A percentile compares a stretch with the other conserved stretches of the same genome.
These are phyloP conservation scores for Garra rufa DNA, from an alignment of 2,113 vertebrate genomes.

Conservation along the genomic window DNA sequence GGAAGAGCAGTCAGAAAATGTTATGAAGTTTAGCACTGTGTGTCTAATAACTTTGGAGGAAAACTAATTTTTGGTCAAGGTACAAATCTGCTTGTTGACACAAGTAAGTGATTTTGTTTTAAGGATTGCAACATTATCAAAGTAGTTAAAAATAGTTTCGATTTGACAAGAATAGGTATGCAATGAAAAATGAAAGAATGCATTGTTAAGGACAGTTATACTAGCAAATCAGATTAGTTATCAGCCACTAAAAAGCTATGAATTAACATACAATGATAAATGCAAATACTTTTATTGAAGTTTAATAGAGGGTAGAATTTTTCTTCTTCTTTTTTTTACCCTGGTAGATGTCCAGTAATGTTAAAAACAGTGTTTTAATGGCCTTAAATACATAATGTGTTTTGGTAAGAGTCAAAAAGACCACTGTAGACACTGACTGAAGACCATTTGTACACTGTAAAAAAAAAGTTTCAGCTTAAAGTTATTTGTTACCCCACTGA, in stretches of 20 bases:
- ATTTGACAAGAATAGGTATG: background rate
- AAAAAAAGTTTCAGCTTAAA: no score
- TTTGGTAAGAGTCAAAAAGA: background rate
- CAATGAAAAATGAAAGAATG: background rate
- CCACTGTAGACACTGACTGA: no score
- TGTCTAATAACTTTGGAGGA: background rate
- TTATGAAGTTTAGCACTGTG: background rate
- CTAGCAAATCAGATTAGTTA: background rate
- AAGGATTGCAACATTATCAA: background rate
- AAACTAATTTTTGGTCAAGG: background rate
- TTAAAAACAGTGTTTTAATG: background rate
- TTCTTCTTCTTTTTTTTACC: no score
- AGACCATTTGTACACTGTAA: no score
- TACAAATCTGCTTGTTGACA: background rate
- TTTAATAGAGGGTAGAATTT: background rate
- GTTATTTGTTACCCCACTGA: no score
- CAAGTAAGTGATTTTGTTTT: background rate
- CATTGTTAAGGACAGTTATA: background rate
- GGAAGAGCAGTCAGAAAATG: slow-evolving; percentile 3
- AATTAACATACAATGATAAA: background rate
- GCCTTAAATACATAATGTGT: background rate
- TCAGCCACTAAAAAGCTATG: background rate
- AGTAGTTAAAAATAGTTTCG: background rate
- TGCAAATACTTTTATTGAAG: background rate
- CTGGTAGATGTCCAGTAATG: no score